Conservation (phyloP, 2,113 vertebrate species). For the Stegastes partitus region DNA sequence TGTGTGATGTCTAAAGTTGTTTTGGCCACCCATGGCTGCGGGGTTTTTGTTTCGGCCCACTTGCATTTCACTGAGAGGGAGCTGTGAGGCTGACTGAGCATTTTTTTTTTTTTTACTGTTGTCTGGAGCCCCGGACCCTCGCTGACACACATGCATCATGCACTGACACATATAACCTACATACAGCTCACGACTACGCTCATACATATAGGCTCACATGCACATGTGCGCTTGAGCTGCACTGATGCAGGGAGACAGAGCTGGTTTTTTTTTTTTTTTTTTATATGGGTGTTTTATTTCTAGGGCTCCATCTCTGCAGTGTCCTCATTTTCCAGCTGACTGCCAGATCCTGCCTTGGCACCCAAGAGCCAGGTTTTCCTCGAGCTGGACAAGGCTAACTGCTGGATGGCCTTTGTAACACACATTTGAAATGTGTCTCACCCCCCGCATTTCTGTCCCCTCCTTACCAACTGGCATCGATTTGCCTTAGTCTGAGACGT, state of each 20-base stretch:
- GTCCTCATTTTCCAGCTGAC: conserved; percentile 76
- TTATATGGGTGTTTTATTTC: conserved; percentile 65
- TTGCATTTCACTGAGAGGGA: conserved; percentile 19
- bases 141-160: conserved; percentile 40
- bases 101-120: conserved; percentile 53
- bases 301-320: conserved; percentile 75
- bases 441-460: background rate
- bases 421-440: background rate
- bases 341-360: conserved; percentile 56
- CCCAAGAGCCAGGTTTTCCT: conserved; percentile 43
- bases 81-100: conserved; percentile 60
- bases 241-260: conserved; percentile 60
- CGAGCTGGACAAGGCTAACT: conserved; percentile 45
- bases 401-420: conserved; percentile 36
- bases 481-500: background rate
- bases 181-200: conserved; percentile 20
- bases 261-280: conserved; percentile 31
- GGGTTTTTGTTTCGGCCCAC: conserved; percentile 14
- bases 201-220: background rate
- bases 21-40: conserved; percentile 16
- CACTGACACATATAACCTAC: conserved; percentile 62
- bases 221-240: conserved; percentile 68
- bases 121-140: conserved; percentile 18
- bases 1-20: conserved; percentile 22
- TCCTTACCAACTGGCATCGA: background rate